A percentile compares a stretch with the other conserved stretches of the same genome.
These are phyloP conservation scores for Hippocampus kuda DNA, from an alignment of 2,797 vertebrate genomes.

Conservation along the genomic window DNA sequence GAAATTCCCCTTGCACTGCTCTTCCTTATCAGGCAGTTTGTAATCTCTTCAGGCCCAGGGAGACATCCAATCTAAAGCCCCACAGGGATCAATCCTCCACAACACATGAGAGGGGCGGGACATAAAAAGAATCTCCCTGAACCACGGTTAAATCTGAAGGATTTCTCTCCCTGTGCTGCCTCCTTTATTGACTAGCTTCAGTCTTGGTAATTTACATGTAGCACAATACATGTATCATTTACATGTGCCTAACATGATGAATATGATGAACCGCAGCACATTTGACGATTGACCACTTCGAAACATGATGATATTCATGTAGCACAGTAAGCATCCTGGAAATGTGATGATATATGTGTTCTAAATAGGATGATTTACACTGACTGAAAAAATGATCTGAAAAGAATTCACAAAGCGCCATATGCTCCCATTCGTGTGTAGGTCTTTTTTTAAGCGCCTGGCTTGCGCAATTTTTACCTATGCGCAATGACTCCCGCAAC, in stretches of 20 bases:
- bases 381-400: neutral
- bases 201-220: neutral
- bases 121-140: slow-evolving; percentile 29
- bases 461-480: no score
- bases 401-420: no score
- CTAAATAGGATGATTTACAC: neutral
- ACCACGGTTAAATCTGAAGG: slow-evolving; percentile 32
- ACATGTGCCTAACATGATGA: neutral
- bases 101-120: slow-evolving; percentile 36
- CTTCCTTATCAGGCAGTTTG: slow-evolving; percentile 57
- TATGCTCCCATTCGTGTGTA: no score
- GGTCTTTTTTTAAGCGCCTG: no score
- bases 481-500: no score
- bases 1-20: slow-evolving; percentile 53
- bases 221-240: neutral
- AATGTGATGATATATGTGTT: neutral
- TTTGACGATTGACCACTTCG: no score
- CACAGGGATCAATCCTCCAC: slow-evolving; percentile 38
- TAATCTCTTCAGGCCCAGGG: slow-evolving; percentile 50
- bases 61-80: slow-evolving; percentile 48
- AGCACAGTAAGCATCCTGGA: no score
- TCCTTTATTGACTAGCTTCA: slow-evolving; percentile 29
- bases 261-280: no score
- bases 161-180: slow-evolving; percentile 26
- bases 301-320: no score